Evolutionary conservation across 2,888 invertebrate genomes (phyloP), one percentile per base, ranked within the genome.

Genomic region (Cryptophagus acutangulus): DNA sequence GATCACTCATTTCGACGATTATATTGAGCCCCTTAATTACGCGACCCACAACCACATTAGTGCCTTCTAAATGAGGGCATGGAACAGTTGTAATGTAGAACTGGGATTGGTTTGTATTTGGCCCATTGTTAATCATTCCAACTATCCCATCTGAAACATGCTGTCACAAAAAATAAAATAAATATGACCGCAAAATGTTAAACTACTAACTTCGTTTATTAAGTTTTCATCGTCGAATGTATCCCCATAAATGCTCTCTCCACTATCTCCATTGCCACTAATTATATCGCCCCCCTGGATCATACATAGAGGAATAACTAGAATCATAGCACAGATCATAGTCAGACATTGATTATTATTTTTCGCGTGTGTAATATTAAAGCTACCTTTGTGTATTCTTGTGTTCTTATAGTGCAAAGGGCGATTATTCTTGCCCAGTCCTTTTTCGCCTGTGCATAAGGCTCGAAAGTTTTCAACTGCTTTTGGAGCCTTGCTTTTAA

Each of bases 401-500:
- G 80, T 75, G 35, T 87, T 88, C 68, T 89, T 89, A 66, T 85
- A 96, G 68, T 88, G 87, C 30, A 97, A 72, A 2, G 82, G 82
- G 61, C 84, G 85, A 2, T 82, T 82, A 53, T 71, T 59, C 13
- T 57, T 59, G 0, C 90, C 88, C 48, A 77, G 62, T 1, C 93
- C 92, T 48, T 77, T 82, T 69, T 95, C 92, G 2, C 94, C 94
- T 0, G 94, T 94, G 64, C 96, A 96, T 1, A 97, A 70, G 1
- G 84, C 82, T 51, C 92, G 76, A 66, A 95, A 95, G 71, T 96
- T 95, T 69, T 94, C 93, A 31, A 83, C 87, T 2, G 93, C 89
- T 63, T 77, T 83, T 15, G 95, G 94, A 43, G 87, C 88, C 37
- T 83, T 71, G 72, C 93, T 81, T 60, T 80, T 82, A 65, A 83